phyloP scores from a whole-genome alignment of 2,888 invertebrate genomes.

The Rhaphigaster nebulosa region DNA sequence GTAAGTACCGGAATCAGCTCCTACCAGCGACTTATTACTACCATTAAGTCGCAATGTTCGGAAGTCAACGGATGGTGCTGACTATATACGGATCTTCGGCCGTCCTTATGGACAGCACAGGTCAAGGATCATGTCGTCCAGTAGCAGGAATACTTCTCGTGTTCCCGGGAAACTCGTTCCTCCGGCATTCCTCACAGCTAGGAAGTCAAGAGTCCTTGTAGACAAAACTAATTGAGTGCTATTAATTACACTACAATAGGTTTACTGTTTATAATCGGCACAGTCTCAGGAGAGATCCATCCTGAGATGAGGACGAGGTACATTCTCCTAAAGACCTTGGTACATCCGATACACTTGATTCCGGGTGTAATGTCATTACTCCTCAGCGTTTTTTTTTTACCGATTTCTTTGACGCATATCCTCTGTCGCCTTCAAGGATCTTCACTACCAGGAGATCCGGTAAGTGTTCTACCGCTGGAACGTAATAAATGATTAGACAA shows the following conservation, averaged over 20 bases:
- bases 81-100: background rate
- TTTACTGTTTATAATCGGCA: background rate
- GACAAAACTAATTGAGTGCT: background rate
- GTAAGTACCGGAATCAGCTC: background rate
- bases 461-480: background rate
- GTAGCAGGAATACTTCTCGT: background rate
- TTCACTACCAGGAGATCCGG: background rate
- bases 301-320: background rate
- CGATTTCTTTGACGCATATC: background rate
- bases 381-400: background rate
- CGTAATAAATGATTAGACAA: background rate
- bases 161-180: background rate
- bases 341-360: background rate
- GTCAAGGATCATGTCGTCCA: background rate
- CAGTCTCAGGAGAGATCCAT: background rate
- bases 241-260: background rate
- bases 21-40: background rate
- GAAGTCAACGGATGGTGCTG: background rate
- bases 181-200: background rate
- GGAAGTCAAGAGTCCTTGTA: background rate
- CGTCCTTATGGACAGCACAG: background rate
- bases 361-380: slow-evolving; percentile 26
- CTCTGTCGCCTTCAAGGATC: background rate
- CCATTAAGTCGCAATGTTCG: background rate
- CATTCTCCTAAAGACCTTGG: background rate